Base-by-base conservation (phyloP, 2,113 vertebrate species). In the Salvelinus alpinus region DNA sequence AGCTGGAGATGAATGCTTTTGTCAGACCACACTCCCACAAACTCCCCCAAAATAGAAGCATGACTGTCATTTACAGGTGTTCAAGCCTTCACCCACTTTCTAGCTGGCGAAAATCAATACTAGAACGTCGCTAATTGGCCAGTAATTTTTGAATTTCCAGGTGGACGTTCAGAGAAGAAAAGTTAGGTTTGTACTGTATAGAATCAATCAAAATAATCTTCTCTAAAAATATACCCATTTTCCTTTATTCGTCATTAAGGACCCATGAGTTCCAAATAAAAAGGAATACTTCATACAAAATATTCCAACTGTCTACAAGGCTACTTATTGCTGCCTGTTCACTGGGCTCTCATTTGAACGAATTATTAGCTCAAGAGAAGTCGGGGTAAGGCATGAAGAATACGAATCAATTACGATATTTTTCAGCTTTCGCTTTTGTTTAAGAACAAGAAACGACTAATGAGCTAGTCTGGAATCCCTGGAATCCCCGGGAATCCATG, bases 341-440 rank as follows among this genome's bases (percentile, higher is more conserved):
- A 74, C 81, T 25, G 72, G 76, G 64, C 75, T 38, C 64, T 83
- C 82, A 78, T 86, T 85, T 75, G 57, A 84, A 80, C 72, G 79
- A 85, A 86, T 86, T 82, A 80, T 84, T 89, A 51, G 78, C 90
- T 81, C 79, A 83, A 85, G 80, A 67, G 68, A 80, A 72, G 64
- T 70, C 31, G 69, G 31, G 6, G 64, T 20, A 72, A 88, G 68
- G 70, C 70, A 29, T 51, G 48, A 14, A 13, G 71, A 14, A 16
- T 68, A 78, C 34, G 71, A 86, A 85, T 86, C 84, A 88, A 82
- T 89, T 86, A 84, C 72, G 44, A 57, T 82, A 20, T 73, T 76
- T 76, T 79, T 84, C 76, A 62, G 78, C 38, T 71, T 31, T 66
- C 68, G 75, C 83, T 84, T 87, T 86, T 89, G 80, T 88, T 78